phyloP scores from a whole-genome alignment of 2,797 vertebrate species.

The Xiphorhynchus erythropygius region DNA sequence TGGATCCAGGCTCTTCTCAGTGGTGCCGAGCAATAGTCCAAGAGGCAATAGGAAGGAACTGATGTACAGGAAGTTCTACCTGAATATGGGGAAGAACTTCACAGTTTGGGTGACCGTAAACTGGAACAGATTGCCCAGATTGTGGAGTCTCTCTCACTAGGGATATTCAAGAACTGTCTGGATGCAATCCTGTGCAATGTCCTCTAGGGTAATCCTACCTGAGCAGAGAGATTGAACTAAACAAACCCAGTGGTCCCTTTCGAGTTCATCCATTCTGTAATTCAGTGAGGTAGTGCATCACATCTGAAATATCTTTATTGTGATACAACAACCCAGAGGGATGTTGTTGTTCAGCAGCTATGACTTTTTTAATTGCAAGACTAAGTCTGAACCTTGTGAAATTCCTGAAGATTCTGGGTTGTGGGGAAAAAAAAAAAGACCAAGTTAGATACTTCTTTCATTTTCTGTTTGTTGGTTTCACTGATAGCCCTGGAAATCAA shows the following conservation, averaged over 20 bases:
- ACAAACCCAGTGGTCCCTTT: background rate
- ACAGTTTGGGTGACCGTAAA: background rate
- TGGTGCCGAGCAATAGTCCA: background rate
- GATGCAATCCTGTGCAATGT: background rate
- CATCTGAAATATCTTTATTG: background rate
- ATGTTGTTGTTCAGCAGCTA: background rate
- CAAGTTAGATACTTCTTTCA: background rate
- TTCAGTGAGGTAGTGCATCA: background rate
- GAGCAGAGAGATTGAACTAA: background rate
- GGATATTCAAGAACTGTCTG: background rate
- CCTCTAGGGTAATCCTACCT: too few species aligned
- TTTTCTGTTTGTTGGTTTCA: background rate
- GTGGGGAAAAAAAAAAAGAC: rapidly evolving
- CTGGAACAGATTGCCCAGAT: background rate
- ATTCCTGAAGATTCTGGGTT: background rate
- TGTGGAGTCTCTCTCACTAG: background rate
- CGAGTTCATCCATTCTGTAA: background rate
- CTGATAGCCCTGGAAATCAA: background rate
- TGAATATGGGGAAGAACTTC: background rate
- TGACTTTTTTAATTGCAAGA: background rate
- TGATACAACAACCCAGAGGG: background rate
- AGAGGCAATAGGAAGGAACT: background rate
- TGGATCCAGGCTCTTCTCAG: background rate
- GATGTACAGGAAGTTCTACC: background rate
- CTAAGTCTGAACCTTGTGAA: background rate